Evolutionary conservation across 2,888 invertebrate species (phyloP), one percentile per base, ranked within the genome.

Genomic region (Aproaerema taeniolella): DNA sequence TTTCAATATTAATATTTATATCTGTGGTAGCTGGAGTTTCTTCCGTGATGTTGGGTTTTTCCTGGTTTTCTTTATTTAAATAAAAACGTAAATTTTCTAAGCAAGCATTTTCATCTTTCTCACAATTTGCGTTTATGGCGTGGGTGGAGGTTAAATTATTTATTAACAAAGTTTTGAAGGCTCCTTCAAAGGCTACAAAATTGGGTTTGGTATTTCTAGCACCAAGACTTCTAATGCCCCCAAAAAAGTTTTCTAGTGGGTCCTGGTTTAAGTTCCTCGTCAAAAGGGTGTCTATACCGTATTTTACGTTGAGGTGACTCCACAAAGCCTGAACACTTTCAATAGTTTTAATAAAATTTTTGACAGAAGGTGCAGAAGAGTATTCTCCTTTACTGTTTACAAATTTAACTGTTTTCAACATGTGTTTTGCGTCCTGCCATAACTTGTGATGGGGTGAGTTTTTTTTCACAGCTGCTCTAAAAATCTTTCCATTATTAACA

Each of bases 321-420:
- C 52, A 58, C n/a, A 58, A 5, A 3, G 29, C 30, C 48, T 58
- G 24, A 7, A 58, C 33, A 0, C 52, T 54, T 15, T 58, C 50
- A 15, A 61, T 57, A 3, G 60, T 63, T 50, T 50, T 53, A n/a
- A 59, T 55, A 12, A 53, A 47, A 44, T 56, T 56, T 24, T 31
- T 50, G 1, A 53, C 15, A 10, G 59, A 49, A 34, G 57, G 55
- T 14, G 52, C 43, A 7, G 43, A 38, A 46, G 50, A 45, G 12
- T 47, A 25, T 6, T 32, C 41, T 26, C 7, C 16, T 29, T 38
- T 34, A n/a, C 34, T 39, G 29, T 25, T 37, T 8, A 41, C 13
- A 39, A 25, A 47, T 41, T 47, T 46, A 10, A 44, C 29, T 10
- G 33, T 39, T 47, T 47, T 49, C 31, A 46, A 46, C 26, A 46